Evolutionary conservation across 1,140 invertebrate species (phyloP).

Genomic region (Lasioglossum baleicum): DNA sequence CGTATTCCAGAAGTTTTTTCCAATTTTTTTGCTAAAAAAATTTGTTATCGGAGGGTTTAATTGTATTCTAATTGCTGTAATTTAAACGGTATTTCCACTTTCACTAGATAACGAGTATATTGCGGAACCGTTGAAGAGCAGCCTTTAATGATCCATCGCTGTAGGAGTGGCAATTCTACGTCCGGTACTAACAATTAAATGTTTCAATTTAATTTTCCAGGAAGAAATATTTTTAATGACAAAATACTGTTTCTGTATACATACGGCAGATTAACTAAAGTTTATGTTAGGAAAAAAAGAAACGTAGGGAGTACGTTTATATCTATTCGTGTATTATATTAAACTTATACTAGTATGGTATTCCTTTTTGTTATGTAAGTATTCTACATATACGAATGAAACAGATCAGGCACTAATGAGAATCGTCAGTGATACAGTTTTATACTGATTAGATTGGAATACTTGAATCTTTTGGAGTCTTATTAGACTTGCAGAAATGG

Average conservation of each 20-base stretch:
- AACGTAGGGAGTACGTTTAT: not conserved
- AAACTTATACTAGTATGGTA: not conserved
- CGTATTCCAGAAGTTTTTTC: too few relatives aligned
- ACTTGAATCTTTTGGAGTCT: not conserved
- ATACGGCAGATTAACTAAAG: not conserved
- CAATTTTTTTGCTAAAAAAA: too few relatives aligned
- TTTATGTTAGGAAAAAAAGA: not conserved
- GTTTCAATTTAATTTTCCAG: not conserved
- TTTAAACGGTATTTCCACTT: too few relatives aligned
- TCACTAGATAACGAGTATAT: too few relatives aligned
- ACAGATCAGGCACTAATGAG: too few relatives aligned
- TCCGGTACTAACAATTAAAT: conserved; percentile 28
- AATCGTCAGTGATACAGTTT: not conserved
- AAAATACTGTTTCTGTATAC: conserved; percentile 6
- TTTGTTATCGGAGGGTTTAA: too few relatives aligned
- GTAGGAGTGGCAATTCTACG: too few relatives aligned
- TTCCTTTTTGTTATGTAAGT: not conserved
- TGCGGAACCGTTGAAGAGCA: too few relatives aligned
- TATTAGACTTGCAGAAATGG: not conserved
- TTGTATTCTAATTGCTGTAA: too few relatives aligned
- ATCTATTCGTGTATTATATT: not conserved
- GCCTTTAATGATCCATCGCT: too few relatives aligned
- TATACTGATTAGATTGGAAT: too few relatives aligned
- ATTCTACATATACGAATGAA: not conserved
- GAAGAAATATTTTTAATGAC: conserved; percentile 10